Percentiles rank a stretch among this genome's conserved stretches.
phyloP scores from a whole-genome alignment of 2,888 invertebrate species.

The Oxycera nigricornis region DNA sequence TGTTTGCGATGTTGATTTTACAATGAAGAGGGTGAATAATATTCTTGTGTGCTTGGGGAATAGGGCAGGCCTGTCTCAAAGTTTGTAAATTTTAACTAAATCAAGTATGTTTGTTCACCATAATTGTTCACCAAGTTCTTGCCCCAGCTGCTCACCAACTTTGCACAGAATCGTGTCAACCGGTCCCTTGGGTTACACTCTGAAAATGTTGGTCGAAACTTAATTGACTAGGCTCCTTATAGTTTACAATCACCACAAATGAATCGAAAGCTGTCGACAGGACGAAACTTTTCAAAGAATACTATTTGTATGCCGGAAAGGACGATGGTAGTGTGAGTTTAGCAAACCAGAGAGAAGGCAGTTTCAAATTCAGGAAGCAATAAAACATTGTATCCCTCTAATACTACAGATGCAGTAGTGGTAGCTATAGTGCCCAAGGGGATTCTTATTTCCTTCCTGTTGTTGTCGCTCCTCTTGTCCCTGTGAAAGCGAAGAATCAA shows the following conservation, averaged over 20 bases:
- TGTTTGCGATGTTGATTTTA: background rate
- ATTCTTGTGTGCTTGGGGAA: no score
- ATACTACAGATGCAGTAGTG: background rate
- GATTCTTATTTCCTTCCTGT: conserved; percentile 22
- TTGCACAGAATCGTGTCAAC: background rate
- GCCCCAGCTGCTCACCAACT: no score
- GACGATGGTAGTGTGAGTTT: conserved; percentile 1
- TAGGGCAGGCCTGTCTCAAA: no score
- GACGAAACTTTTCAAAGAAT: background rate
- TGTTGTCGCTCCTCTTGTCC: background rate
- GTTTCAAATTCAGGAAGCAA: conserved; percentile 26
- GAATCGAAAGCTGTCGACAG: conserved; percentile 34
- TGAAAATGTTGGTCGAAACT: conserved; percentile 17
- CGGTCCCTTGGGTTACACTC: conserved; percentile 10
- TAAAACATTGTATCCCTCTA: conserved; percentile 21
- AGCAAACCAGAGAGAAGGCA: background rate
- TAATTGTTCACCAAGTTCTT: no score
- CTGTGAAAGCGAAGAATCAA: conserved; percentile 16
- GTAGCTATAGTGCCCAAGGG: conserved; percentile 31
- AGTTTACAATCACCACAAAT: background rate
- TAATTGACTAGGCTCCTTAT: conserved; percentile 32
- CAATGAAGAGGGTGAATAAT: no score
- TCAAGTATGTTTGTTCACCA: no score
- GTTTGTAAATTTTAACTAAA: no score
- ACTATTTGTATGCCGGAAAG: background rate